Base-by-base conservation (phyloP, 1,140 invertebrate genomes). In the Scaptomyza graminum region DNA sequence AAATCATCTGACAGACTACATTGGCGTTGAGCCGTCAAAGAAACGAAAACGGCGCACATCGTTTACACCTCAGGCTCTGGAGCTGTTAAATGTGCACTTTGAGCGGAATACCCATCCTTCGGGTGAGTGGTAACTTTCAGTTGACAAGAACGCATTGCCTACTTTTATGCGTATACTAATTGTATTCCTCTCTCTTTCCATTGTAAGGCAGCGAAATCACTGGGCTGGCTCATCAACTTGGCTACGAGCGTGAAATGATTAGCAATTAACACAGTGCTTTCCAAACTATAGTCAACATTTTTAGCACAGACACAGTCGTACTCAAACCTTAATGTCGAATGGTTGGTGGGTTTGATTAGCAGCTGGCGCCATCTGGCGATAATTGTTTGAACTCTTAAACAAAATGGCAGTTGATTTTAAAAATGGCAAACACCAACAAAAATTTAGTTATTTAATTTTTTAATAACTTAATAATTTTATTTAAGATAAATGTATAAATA, bases 51-150 rank as follows among this genome's bases (percentile, higher is more conserved):
- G 98, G 75, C 94, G 98, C 79, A 99, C 98, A 9, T 99, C 98
- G 0, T 99, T 99, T 92, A 99, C 98, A 8, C 98, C 98, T 1
- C 97, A 98, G 92, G 98, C 98, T 11, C 92, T 99, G 62, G 98
- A 99, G 93, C 93, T 98, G 54, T 93, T 99, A 6, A 99, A 99
- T 92, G 95, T 96, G 54, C 97, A 99, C 92, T 99, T 99, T 92
- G 97, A 98, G 91, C 95, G 96, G 84, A 99, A 99, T 93, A 99
- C 98, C 54, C 98, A 99, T 95, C 98, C 98, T 15, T 98, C 98
- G 93, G 98, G 98, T 98, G 93, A 94, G 92, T 90, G 90, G 81
- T 90, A 90, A 90, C 85, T 79, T 88, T 79, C 79, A 76, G 64
- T 62, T 56, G 44, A 34, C 28, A 12, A 65, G 7, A 66, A 55